phyloP scores from a whole-genome alignment of 1,140 invertebrate species.

The Schlechtendalia chinensis region DNA sequence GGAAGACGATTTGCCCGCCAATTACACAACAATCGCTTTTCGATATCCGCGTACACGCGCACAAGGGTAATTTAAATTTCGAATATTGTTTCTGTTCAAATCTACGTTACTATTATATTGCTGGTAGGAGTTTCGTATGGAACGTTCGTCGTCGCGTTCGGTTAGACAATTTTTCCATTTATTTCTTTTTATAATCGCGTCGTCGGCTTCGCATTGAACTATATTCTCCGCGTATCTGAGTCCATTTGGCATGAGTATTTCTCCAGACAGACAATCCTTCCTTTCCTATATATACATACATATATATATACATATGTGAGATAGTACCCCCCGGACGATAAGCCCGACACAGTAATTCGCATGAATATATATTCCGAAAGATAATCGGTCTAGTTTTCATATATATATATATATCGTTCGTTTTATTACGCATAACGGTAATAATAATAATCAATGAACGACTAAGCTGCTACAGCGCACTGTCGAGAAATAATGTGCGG shows the following conservation, averaged over 20 bases:
- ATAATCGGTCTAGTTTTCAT: constrained; percentile 43
- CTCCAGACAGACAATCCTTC: constrained; percentile 14
- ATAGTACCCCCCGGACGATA: constrained; percentile 6
- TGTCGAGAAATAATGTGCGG: not conserved
- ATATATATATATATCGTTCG: not conserved
- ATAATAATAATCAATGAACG: constrained; percentile 38
- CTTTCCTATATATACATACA: too few relatives aligned
- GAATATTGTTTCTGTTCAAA: too few relatives aligned
- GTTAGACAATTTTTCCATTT: not conserved
- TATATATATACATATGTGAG: not conserved
- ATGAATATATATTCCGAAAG: not conserved
- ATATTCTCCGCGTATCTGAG: constrained; percentile 22
- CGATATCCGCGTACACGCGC: too few relatives aligned
- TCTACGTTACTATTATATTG: too few relatives aligned
- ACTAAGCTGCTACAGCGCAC: too few relatives aligned
- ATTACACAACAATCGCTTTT: too few relatives aligned
- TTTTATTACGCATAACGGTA: constrained; percentile 35
- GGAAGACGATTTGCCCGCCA: too few relatives aligned
- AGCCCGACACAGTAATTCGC: constrained; percentile 15
- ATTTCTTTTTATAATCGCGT: constrained; percentile 1
- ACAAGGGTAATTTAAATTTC: too few relatives aligned
- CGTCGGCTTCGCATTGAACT: not conserved
- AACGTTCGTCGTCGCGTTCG: too few relatives aligned
- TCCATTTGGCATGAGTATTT: constrained; percentile 43
- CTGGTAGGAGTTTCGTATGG: too few relatives aligned